phyloP scores from a whole-genome alignment of 2,113 vertebrate species.

The Cyanistes caeruleus region DNA sequence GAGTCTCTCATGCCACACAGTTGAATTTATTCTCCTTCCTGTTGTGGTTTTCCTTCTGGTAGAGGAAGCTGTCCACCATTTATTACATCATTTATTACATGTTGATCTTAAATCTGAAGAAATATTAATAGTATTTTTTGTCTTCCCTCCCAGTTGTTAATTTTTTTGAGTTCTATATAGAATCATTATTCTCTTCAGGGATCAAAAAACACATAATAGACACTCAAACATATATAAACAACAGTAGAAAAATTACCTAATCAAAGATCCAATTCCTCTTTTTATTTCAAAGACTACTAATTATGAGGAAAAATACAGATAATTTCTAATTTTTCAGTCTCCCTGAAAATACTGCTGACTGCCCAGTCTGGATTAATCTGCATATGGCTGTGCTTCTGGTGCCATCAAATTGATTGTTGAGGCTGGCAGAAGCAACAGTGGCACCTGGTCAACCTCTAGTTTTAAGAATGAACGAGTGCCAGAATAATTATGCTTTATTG shows the following conservation, averaged over 20 bases:
- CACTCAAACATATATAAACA: not conserved
- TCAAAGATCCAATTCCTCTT: not conserved
- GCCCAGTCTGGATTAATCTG: not conserved
- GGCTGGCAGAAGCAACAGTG: not conserved
- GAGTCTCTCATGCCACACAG: not conserved
- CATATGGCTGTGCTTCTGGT: not conserved
- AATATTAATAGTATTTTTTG: not conserved
- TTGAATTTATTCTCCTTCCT: not conserved
- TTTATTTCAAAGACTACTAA: not conserved
- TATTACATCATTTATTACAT: not conserved
- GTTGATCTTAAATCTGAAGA: not conserved
- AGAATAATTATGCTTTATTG: not conserved
- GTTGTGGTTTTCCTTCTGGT: not conserved
- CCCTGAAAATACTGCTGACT: not conserved
- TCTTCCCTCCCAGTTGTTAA: not conserved
- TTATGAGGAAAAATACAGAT: not conserved
- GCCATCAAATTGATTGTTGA: not conserved
- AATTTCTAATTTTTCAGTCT: not conserved
- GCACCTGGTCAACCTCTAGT: not conserved
- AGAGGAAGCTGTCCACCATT: not conserved
- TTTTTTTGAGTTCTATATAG: not conserved
- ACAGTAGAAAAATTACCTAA: not conserved
- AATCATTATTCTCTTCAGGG: not conserved
- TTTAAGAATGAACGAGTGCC: not conserved
- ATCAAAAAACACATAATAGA: not conserved